A percentile compares a stretch with the other conserved stretches of the same genome.
phyloP scores from a whole-genome alignment of 1,140 invertebrate genomes.

The Centruroides sculpturatus region DNA sequence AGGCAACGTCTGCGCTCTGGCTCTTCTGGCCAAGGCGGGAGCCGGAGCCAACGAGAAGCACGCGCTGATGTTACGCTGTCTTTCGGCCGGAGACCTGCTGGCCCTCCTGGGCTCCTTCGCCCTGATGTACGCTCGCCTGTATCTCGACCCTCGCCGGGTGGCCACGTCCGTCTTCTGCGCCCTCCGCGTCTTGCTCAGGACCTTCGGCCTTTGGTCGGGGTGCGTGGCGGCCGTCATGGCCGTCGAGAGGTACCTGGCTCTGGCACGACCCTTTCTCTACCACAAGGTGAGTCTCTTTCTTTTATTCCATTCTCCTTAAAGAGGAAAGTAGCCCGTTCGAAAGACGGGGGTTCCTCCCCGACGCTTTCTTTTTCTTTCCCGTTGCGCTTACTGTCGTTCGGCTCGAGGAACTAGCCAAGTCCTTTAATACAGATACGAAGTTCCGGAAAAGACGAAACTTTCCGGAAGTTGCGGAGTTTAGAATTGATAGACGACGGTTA shows the following conservation, averaged over 20 bases:
- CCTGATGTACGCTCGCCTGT: constrained; percentile 40
- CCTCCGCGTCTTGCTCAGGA: constrained; percentile 53
- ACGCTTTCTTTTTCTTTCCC: too few relatives aligned
- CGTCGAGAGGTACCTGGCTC: constrained; percentile 62
- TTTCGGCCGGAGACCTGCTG: constrained; percentile 56
- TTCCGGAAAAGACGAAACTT: too few relatives aligned
- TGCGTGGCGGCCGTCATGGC: constrained; percentile 77
- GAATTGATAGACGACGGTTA: too few relatives aligned
- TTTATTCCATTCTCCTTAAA: too few relatives aligned
- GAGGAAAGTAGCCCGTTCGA: too few relatives aligned
- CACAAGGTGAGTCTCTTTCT: constrained; percentile 49
- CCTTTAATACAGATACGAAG: too few relatives aligned
- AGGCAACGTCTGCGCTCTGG: constrained; percentile 6
- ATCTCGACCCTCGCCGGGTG: constrained; percentile 19
- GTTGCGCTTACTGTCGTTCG: too few relatives aligned
- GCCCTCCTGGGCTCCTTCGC: constrained; percentile 39
- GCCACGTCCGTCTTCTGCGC: constrained; percentile 36
- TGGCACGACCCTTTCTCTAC: constrained; percentile 70
- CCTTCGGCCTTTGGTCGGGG: constrained; percentile 69
- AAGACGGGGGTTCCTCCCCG: too few relatives aligned
- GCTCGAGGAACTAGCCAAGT: too few relatives aligned
- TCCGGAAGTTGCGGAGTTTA: too few relatives aligned
- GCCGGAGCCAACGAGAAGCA: constrained; percentile 48
- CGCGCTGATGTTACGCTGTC: constrained; percentile 55
- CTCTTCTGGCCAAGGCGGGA: constrained; percentile 23